These are phyloP conservation scores for Strix uralensis DNA, from an alignment of 2,113 vertebrate genomes.

Conservation along the genomic window DNA sequence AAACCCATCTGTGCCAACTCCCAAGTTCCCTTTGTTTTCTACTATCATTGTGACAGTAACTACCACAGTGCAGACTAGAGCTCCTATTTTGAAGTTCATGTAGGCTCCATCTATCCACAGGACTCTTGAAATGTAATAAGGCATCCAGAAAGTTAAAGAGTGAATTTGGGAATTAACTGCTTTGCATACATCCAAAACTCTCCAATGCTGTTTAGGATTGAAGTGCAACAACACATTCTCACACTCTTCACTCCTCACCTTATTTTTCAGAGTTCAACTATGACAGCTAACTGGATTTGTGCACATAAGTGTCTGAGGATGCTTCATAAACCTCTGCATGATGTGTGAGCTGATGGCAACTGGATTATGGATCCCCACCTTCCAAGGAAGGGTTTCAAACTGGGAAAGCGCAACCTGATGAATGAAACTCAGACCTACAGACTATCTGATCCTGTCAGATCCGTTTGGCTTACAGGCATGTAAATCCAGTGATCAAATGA, in stretches of 20 bases:
- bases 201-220: background rate
- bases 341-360: background rate
- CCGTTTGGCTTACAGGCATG: background rate
- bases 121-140: background rate
- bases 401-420: background rate
- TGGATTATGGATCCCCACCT: background rate
- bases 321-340: background rate
- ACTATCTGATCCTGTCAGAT: background rate
- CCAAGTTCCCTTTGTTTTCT: background rate
- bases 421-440: background rate
- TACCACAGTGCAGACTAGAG: background rate
- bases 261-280: background rate
- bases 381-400: background rate
- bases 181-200: background rate
- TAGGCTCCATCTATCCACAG: background rate
- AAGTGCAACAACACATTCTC: background rate
- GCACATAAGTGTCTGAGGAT: background rate
- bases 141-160: background rate
- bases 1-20: background rate
- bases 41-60: background rate
- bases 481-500: background rate
- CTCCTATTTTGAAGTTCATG: background rate
- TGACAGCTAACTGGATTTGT: background rate
- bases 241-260: background rate
- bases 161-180: background rate